Percentiles rank a stretch among this genome's conserved stretches.
Conservation (phyloP, 92 coral and sea anemone genomes). For the Virgularia gustaviana region DNA sequence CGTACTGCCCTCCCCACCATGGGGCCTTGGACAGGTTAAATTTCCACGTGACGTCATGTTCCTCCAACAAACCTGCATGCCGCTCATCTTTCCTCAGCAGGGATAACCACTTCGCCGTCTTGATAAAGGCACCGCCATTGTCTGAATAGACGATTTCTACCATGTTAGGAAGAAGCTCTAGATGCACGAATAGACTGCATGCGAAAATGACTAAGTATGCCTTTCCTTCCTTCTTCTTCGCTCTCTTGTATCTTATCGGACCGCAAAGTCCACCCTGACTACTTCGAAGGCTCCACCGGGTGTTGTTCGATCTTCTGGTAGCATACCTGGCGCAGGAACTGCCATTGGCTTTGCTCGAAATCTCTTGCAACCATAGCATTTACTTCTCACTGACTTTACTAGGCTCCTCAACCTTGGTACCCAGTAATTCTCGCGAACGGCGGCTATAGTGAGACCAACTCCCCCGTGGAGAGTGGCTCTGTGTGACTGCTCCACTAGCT, state of each 20-base stretch:
- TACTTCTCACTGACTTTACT: too few species aligned
- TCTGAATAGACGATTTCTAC: not conserved
- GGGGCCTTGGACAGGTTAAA: too few species aligned
- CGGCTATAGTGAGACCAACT: too few species aligned
- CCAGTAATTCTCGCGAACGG: too few species aligned
- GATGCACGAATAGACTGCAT: slow-evolving; percentile 1
- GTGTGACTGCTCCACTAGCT: too few species aligned
- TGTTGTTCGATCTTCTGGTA: not conserved
- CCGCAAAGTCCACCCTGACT: too few species aligned
- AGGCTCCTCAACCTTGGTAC: too few species aligned
- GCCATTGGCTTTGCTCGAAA: too few species aligned
- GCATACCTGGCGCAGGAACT: too few species aligned
- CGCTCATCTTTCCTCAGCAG: not conserved
- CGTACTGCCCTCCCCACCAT: too few species aligned
- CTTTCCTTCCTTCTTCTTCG: not conserved
- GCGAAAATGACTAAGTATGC: slow-evolving; percentile 1
- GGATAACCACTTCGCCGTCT: not conserved
- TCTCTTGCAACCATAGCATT: too few species aligned
- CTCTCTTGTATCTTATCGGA: not conserved
- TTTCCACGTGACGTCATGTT: not conserved
- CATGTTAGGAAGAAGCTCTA: slow-evolving; percentile 1
- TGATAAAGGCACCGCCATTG: not conserved
- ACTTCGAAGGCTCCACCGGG: not conserved
- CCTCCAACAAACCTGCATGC: not conserved
- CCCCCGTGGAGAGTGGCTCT: too few species aligned